Evolutionary conservation across 2,797 vertebrate genomes (phyloP).

Genomic region (Lacerta viridis): DNA sequence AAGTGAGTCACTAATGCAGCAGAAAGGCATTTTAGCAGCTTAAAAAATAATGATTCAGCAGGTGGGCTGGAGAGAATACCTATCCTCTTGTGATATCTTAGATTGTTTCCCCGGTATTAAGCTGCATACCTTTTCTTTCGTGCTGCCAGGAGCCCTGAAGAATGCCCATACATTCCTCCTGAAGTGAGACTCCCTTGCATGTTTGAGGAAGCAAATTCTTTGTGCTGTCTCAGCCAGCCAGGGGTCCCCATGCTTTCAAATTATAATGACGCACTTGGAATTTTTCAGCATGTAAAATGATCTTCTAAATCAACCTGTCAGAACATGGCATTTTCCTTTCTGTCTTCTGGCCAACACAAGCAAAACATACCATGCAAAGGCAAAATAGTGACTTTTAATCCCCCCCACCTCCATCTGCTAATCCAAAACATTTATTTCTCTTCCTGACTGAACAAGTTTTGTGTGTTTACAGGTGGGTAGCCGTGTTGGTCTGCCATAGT

Average conservation of each 20-base stretch:
- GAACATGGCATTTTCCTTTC: neutral
- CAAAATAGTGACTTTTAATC: slow-evolving; percentile 10
- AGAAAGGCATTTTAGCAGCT: neutral
- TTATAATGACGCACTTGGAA: neutral
- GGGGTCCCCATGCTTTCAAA: neutral
- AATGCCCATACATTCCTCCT: neutral
- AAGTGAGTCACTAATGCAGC: neutral
- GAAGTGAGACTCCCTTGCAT: neutral
- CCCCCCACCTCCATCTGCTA: neutral
- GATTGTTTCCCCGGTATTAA: neutral
- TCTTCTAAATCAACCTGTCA: neutral
- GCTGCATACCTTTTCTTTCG: neutral
- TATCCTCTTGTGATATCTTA: neutral
- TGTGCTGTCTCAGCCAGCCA: neutral
- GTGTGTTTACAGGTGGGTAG: no score
- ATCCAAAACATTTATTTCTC: slow-evolving; percentile 9
- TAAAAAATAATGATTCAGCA: neutral
- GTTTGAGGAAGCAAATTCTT: neutral
- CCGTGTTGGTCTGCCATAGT: no score
- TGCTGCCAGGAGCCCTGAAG: neutral
- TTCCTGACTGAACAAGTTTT: slow-evolving; percentile 1
- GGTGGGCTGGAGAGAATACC: neutral
- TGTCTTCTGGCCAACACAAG: neutral
- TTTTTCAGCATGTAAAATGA: slow-evolving; percentile 3
- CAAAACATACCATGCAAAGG: neutral